Evolutionary conservation across 2,888 invertebrate genomes (phyloP), one percentile per base, ranked within the genome.

Genomic region (Ptilodon capucinus): DNA sequence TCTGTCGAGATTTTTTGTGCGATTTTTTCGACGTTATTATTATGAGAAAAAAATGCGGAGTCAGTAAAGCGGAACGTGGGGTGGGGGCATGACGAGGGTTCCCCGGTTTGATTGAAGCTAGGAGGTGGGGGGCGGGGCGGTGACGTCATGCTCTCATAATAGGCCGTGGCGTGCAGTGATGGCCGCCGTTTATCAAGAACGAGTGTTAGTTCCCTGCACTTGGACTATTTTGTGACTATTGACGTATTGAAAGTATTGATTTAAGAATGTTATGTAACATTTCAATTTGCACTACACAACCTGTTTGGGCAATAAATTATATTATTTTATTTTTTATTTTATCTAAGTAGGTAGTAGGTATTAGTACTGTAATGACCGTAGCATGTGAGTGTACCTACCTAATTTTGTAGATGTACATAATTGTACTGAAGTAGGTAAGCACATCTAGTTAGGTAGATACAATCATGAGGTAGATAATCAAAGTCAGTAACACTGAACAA

Each of bases 91-190:
- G 89, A 89, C 88, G 89, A 90, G 91, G 91, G 89, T 90, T 87
- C 89, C 88, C 84, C 87, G 73, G 83, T 86, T 85, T 89, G 89
- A 88, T 89, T 87, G 89, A 88, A 88, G 85, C 84, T 77, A 76
- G 84, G 87, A 81, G 85, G 86, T 68, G 86, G 81, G 85, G 86
- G 87, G 88, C 87, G 89, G 90, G 89, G 90, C 89, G 81, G 87
- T 91, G 91, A 91, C 91, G 90, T 91, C 91, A 90, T 82, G 83
- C 86, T 86, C 89, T 90, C 82, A 89, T 90, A 90, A 91, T 90
- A 90, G 89, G 88, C 86, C 85, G 81, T 81, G 84, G 85, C 87
- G 80, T 82, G 82, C 91, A 89, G 86, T 86, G 87, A 91, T 91
- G 91, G 91, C 91, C 86, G 90, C 89, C 88, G 84, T 86, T 85